Evolutionary conservation across 53 echinoderm and acorn worm species (phyloP), one percentile per base, ranked within the genome.

Genomic region (Zoroaster sp.): DNA sequence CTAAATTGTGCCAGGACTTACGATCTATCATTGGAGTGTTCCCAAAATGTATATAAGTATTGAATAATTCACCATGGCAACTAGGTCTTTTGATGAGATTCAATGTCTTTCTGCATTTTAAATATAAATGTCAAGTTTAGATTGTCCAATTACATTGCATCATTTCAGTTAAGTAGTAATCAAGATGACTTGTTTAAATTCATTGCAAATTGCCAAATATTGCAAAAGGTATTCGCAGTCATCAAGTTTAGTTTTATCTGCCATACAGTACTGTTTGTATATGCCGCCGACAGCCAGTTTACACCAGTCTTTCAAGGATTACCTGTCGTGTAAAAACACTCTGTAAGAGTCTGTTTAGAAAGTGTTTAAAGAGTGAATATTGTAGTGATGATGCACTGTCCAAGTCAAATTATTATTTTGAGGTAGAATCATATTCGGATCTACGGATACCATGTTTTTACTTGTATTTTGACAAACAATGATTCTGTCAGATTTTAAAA

Each of bases 1-100:
- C 87, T 85, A 85, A 44, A 21, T 36, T 41, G 46, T 69, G 71
- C 85, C 85, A 85, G 85, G 85, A 31, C 85, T 85, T 85, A 85
- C 71, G 85, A 85, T 45, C 71, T 43, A 4, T 30, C 35, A 36
- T n/a, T 18, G 44, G 8, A 25, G 10, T 54, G n/a, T 28, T 28
- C 63, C 63, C 63, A 59, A 28, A 59, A 59, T 25, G 63, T 59
- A 59, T 59, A 25, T 11, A 59, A n/a, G 28, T 59, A 59, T 59
- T 54, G n/a, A 54, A 54, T 21, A 54, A 25, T 21, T 28, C 28
- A 10, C 63, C 63, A 59, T 28, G 63, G 63, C 63, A 59, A 25
- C 63, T 25, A 59, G 63, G 63, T 59, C 63, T 59, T 21, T 25
- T 28, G 63, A 59, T 59, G 25, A 25, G 0, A 28, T 28, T 28